Conservation (phyloP, 2,888 invertebrate species). For the Sphaerophoria taeniata region DNA sequence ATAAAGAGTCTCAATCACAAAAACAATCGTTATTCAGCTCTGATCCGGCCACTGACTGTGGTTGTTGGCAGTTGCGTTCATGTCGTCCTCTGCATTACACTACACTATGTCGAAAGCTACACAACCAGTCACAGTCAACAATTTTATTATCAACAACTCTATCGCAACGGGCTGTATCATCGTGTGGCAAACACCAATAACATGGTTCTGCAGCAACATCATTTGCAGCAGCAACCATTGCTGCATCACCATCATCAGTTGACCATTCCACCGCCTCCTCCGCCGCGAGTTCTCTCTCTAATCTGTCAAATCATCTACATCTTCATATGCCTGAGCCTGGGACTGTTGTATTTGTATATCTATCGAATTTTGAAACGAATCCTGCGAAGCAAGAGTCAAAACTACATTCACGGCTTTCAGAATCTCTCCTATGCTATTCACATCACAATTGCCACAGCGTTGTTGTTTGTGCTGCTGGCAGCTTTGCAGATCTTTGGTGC, state of each 20-base stretch:
- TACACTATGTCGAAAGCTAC: conserved; percentile 90
- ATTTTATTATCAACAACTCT: conserved; percentile 80
- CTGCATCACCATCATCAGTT: conserved; percentile 73
- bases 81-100: conserved; percentile 90
- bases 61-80: conserved; percentile 91
- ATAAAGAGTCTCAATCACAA: conserved; percentile 91
- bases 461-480: conserved; percentile 92
- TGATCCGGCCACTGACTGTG: conserved; percentile 91
- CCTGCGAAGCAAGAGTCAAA: conserved; percentile 90
- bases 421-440: conserved; percentile 94
- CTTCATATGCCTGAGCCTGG: conserved; percentile 91
- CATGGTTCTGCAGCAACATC: conserved; percentile 78
- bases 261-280: conserved; percentile 78
- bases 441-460: conserved; percentile 93
- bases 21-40: conserved; percentile 87
- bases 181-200: conserved; percentile 75
- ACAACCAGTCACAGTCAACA: conserved; percentile 80
- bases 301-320: conserved; percentile 94
- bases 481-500: conserved; percentile 93
- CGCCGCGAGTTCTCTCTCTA: conserved; percentile 86
- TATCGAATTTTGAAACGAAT: conserved; percentile 91
- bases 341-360: conserved; percentile 92
- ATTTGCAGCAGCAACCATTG: conserved; percentile 75
- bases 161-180: conserved; percentile 68
- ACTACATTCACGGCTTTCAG: conserved; percentile 90